A percentile compares a stretch with the other conserved stretches of the same genome.
These are phyloP conservation scores for Acanthisitta chloris DNA, from an alignment of 2,113 vertebrate species.

Conservation along the genomic window DNA sequence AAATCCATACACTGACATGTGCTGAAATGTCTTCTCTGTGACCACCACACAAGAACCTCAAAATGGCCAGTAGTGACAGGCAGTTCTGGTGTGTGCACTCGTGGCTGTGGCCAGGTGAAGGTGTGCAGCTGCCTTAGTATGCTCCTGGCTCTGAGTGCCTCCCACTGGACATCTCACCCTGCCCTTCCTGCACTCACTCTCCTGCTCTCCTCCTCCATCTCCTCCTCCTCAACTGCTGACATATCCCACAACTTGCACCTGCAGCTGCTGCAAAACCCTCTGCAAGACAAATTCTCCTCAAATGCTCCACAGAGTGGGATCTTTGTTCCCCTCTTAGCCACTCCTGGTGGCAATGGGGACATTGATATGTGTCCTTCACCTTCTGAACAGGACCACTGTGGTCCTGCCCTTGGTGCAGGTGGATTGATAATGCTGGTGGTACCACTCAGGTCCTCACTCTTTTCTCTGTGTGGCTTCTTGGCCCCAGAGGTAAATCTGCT, in stretches of 20 bases:
- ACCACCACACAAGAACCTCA: not conserved
- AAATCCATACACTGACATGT: not conserved
- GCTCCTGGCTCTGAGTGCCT: not conserved
- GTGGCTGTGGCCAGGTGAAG: not conserved
- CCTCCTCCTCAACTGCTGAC: not conserved
- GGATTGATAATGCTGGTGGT: not conserved
- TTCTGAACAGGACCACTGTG: not conserved
- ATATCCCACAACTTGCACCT: not conserved
- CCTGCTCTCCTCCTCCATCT: not conserved
- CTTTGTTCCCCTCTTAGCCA: not conserved
- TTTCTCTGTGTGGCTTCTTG: not conserved
- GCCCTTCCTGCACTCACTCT: rapidly evolving
- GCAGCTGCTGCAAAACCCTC: not conserved
- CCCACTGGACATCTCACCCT: not conserved
- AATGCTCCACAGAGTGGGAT: not conserved
- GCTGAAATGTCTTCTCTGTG: not conserved
- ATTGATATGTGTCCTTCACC: not conserved
- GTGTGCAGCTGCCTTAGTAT: not conserved
- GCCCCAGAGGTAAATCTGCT: not conserved
- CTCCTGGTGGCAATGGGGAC: rapidly evolving
- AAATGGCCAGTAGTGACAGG: not conserved
- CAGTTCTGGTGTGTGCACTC: not conserved
- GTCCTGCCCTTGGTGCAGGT: not conserved
- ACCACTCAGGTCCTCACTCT: not conserved
- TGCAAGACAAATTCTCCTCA: not conserved